Conservation (phyloP, 1,140 invertebrate species). For the Tribolium castaneum region DNA sequence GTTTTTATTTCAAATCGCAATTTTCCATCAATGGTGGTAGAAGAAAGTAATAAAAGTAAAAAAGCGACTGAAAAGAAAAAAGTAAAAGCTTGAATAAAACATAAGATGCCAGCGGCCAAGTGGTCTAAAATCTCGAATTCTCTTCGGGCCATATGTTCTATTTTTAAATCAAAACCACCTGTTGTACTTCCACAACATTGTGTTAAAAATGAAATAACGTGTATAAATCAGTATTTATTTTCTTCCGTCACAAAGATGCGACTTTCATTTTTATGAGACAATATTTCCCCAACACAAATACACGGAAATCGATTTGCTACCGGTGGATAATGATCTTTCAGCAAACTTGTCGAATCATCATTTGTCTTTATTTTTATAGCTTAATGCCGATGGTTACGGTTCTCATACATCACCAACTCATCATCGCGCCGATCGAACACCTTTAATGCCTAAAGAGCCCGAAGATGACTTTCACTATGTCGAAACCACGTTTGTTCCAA, state of each 20-base stretch:
- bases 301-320: no score
- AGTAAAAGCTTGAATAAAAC: neutral
- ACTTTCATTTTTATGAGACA: no score
- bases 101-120: neutral
- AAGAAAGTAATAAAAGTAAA: no score
- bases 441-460: conserved; percentile 72
- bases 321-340: neutral
- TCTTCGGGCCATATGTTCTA: conserved; percentile 41
- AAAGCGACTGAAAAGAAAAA: neutral
- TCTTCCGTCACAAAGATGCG: no score
- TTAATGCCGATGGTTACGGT: conserved; percentile 82
- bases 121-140: conserved; percentile 36
- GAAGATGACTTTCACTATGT: conserved; percentile 67
- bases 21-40: no score
- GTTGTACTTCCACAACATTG: conserved; percentile 13
- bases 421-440: conserved; percentile 63
- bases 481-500: conserved; percentile 71
- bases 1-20: no score
- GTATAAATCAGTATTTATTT: neutral
- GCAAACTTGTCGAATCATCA: neutral
- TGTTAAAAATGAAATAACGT: neutral
- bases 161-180: conserved; percentile 35
- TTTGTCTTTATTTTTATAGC: conserved; percentile 64
- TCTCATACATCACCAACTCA: conserved; percentile 88
- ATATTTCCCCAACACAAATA: no score